Conservation (phyloP, 1,140 invertebrate species). For the Cherax destructor region DNA sequence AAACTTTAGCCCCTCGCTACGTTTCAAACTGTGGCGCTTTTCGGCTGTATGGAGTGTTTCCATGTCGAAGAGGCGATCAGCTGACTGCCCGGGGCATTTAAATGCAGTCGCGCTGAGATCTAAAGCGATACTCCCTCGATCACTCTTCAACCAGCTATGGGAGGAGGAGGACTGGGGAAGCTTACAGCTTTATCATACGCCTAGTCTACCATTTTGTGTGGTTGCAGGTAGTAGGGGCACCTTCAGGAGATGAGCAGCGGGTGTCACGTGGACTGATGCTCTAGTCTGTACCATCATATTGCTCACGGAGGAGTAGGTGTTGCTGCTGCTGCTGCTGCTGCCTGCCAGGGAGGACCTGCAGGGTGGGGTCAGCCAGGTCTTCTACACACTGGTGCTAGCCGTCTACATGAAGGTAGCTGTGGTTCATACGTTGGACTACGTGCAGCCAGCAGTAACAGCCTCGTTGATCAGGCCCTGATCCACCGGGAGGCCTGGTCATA, state of each 20-base stretch:
- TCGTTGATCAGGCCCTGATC: too few relatives aligned
- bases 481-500: too few relatives aligned
- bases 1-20: constrained; percentile 65
- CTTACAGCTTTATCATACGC: background rate
- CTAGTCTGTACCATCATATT: too few relatives aligned
- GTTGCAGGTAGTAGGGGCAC: background rate
- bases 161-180: background rate
- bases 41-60: constrained; percentile 63
- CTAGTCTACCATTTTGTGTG: background rate
- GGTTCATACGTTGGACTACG: too few relatives aligned
- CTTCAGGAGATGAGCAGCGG: background rate
- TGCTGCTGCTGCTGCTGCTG: too few relatives aligned
- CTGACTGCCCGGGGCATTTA: constrained; percentile 70
- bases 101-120: constrained; percentile 69
- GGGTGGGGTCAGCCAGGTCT: background rate
- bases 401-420: too few relatives aligned
- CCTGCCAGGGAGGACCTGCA: background rate
- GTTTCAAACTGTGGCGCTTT: constrained; percentile 66
- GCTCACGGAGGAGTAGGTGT: background rate
- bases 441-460: too few relatives aligned
- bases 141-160: constrained; percentile 40
- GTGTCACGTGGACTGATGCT: background rate
- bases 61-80: constrained; percentile 71
- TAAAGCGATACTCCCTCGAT: constrained; percentile 55
- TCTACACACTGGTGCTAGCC: background rate